These are phyloP conservation scores for Corbicula japonica DNA, from an alignment of 2,888 invertebrate genomes.

Conservation along the genomic window DNA sequence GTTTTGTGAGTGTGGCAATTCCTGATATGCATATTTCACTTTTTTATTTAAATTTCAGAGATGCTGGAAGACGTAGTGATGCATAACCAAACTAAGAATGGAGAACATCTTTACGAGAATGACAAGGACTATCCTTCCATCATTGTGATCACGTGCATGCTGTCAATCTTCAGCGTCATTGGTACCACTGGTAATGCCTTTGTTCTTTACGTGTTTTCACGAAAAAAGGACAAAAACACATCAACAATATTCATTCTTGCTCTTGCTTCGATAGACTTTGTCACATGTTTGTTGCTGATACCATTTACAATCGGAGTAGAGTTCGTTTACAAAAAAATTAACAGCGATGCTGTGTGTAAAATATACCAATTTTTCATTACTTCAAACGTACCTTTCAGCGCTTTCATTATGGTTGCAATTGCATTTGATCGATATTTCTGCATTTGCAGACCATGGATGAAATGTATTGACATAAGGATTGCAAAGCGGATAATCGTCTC, in stretches of 20 bases:
- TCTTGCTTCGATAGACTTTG: slow-evolving; percentile 82
- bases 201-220: slow-evolving; percentile 84
- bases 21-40: too few relatives aligned
- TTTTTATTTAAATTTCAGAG: slow-evolving; percentile 8
- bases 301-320: slow-evolving; percentile 84
- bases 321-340: slow-evolving; percentile 73
- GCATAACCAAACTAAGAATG: slow-evolving; percentile 56
- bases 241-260: slow-evolving; percentile 84
- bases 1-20: too few relatives aligned
- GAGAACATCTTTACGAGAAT: slow-evolving; percentile 49
- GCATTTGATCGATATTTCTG: slow-evolving; percentile 84
- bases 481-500: slow-evolving; percentile 57
- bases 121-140: slow-evolving; percentile 53
- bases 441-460: slow-evolving; percentile 81
- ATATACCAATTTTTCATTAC: slow-evolving; percentile 82
- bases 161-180: slow-evolving; percentile 78
- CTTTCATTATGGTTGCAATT: slow-evolving; percentile 84
- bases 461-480: slow-evolving; percentile 51
- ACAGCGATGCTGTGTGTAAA: slow-evolving; percentile 78
- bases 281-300: slow-evolving; percentile 81
- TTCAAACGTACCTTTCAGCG: slow-evolving; percentile 81
- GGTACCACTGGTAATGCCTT: slow-evolving; percentile 85
- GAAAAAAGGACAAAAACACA: slow-evolving; percentile 73
- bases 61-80: slow-evolving; percentile 34
- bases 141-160: slow-evolving; percentile 61